phyloP scores from a whole-genome alignment of 2,797 vertebrate species.

The Falco biarmicus region DNA sequence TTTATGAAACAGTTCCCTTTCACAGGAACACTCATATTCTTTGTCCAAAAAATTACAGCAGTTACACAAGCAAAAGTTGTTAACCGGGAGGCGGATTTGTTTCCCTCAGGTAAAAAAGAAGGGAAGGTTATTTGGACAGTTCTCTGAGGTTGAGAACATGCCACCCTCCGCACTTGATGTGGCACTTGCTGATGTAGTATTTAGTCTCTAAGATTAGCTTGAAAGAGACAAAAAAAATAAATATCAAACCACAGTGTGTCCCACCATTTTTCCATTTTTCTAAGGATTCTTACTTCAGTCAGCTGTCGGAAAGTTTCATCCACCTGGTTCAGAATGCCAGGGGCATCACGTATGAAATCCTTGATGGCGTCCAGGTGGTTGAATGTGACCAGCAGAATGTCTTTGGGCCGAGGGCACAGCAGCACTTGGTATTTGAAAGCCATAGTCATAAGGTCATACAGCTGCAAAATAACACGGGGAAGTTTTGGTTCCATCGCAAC shows the following conservation, averaged over 20 bases:
- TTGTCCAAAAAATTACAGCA: not conserved
- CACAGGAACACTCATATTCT: not conserved
- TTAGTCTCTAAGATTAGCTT: not conserved
- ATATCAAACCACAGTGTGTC: not conserved
- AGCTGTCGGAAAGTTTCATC: slow-evolving; percentile 91
- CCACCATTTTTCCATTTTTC: not conserved
- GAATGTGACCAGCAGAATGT: slow-evolving; percentile 94
- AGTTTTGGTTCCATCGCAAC: not conserved
- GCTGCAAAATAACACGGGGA: slow-evolving; percentile 74
- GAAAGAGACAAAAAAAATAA: not conserved
- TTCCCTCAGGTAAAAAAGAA: not conserved
- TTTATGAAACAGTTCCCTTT: not conserved
- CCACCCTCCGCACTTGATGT: not conserved
- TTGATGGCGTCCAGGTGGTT: slow-evolving; percentile 98
- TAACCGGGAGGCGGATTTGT: not conserved
- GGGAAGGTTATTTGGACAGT: not conserved
- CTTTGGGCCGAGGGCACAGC: slow-evolving; percentile 91
- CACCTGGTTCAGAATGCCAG: slow-evolving; percentile 90
- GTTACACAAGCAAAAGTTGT: not conserved
- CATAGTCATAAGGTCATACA: slow-evolving; percentile 99
- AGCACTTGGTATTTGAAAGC: slow-evolving; percentile 98
- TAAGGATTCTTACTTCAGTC: slow-evolving; percentile 82
- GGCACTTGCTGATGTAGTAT: not conserved
- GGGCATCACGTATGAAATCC: slow-evolving; percentile 90
- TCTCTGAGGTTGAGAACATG: not conserved